Percentiles rank a stretch among this genome's conserved stretches.
Conservation (phyloP, 2,888 invertebrate species). For the Pediacus dermestoides region DNA sequence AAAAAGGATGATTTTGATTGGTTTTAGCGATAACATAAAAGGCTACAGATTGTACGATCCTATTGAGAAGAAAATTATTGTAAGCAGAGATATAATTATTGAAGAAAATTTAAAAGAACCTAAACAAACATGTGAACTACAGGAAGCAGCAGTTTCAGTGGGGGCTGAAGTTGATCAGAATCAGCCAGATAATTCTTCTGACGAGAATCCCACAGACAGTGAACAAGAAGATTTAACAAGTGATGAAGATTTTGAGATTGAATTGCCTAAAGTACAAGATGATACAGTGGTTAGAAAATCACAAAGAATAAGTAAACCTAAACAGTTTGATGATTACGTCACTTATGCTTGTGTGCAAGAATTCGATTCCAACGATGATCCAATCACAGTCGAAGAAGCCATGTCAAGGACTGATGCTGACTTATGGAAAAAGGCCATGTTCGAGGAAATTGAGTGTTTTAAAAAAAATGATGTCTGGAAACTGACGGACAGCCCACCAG, state of each 20-base stretch:
- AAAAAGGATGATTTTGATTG: conserved; percentile 19
- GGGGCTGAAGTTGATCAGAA: too few relatives aligned
- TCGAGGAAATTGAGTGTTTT: conserved; percentile 20
- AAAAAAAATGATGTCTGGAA: conserved; percentile 25
- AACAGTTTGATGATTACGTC: conserved; percentile 18
- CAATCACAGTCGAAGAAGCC: conserved; percentile 19
- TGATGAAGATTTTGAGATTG: too few relatives aligned
- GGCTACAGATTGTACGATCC: conserved; percentile 22
- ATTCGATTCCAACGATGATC: conserved; percentile 13
- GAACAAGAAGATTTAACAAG: too few relatives aligned
- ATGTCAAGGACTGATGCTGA: conserved; percentile 19
- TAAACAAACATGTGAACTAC: too few relatives aligned
- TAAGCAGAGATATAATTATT: neutral
- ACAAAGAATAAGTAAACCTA: conserved; percentile 17
- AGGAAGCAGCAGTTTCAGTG: too few relatives aligned
- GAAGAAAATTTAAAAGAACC: neutral
- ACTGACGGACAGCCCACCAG: conserved; percentile 12
- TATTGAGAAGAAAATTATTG: neutral
- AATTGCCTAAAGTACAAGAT: too few relatives aligned
- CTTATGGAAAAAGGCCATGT: conserved; percentile 22
- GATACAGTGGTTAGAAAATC: too few relatives aligned
- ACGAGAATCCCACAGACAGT: too few relatives aligned
- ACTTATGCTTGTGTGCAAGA: conserved; percentile 19
- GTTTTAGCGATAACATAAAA: conserved; percentile 20
- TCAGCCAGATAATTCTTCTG: too few relatives aligned